Percentiles rank a stretch among this genome's conserved stretches.
Conservation (phyloP, 2,888 invertebrate species). For the Malacosoma neustria region DNA sequence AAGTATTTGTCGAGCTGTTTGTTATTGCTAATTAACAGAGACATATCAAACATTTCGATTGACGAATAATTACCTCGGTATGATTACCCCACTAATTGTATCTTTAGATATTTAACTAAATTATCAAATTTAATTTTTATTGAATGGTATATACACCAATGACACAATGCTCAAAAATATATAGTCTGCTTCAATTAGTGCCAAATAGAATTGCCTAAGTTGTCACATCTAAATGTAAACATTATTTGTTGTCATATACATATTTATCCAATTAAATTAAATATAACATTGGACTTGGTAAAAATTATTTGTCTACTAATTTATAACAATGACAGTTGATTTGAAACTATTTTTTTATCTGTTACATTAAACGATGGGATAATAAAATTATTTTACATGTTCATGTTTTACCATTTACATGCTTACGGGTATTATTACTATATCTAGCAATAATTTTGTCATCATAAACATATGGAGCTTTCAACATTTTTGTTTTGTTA, state of each 20-base stretch:
- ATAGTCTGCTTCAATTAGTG: not conserved
- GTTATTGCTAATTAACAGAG: no score
- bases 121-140: no score
- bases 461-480: not conserved
- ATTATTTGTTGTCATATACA: not conserved
- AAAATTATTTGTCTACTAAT: no score
- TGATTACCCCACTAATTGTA: no score
- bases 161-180: not conserved
- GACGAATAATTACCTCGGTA: no score
- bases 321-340: not conserved
- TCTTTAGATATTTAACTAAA: no score
- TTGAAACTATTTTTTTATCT: not conserved
- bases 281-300: not conserved
- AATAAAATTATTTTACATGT: not conserved
- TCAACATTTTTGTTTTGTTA: constrained; percentile 8
- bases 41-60: no score
- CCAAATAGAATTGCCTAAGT: not conserved
- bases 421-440: constrained; percentile 7
- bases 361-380: not conserved
- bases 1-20: no score
- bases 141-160: not conserved
- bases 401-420: constrained; percentile 3
- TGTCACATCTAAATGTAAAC: not conserved
- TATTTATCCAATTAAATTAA: not conserved
- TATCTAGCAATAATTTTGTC: not conserved